Conservation (phyloP, 2,888 invertebrate genomes). For the Trichacis sp. region DNA sequence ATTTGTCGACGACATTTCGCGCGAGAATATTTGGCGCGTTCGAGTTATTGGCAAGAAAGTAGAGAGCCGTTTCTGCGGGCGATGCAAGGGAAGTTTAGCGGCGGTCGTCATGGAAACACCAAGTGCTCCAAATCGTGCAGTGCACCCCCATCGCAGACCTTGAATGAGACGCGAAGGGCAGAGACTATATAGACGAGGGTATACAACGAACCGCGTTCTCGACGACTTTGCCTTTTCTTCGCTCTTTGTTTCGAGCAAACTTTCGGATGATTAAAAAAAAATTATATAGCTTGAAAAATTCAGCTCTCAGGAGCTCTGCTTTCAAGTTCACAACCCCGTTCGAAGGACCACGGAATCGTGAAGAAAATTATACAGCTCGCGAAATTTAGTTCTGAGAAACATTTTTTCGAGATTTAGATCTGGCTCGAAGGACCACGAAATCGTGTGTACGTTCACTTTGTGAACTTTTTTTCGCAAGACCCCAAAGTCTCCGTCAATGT, state of each 20-base stretch:
- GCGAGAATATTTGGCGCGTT: constrained; percentile 40
- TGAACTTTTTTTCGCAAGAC: no score
- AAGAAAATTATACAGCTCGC: no score
- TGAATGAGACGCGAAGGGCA: constrained; percentile 68
- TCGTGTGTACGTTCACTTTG: no score
- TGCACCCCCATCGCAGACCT: constrained; percentile 67
- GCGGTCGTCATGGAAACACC: constrained; percentile 68
- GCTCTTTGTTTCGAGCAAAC: not conserved
- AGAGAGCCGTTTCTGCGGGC: constrained; percentile 57
- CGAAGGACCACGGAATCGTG: not conserved
- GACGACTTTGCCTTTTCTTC: constrained; percentile 15
- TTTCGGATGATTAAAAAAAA: not conserved
- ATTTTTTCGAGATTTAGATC: no score
- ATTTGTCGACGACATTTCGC: constrained; percentile 30
- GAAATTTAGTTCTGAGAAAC: no score
- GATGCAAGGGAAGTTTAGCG: constrained; percentile 67
- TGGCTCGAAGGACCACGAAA: no score
- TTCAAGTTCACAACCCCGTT: not conserved
- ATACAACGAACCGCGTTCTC: constrained; percentile 42
- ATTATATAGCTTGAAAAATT: no score
- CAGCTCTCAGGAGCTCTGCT: no score
- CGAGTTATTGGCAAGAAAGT: constrained; percentile 57
- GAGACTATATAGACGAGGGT: constrained; percentile 48
- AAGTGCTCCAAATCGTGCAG: constrained; percentile 58
- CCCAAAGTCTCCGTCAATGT: no score